Percentiles rank a stretch among this genome's conserved stretches.
phyloP scores from a whole-genome alignment of 2,888 invertebrate species.

The Orchesellides sinensis region DNA sequence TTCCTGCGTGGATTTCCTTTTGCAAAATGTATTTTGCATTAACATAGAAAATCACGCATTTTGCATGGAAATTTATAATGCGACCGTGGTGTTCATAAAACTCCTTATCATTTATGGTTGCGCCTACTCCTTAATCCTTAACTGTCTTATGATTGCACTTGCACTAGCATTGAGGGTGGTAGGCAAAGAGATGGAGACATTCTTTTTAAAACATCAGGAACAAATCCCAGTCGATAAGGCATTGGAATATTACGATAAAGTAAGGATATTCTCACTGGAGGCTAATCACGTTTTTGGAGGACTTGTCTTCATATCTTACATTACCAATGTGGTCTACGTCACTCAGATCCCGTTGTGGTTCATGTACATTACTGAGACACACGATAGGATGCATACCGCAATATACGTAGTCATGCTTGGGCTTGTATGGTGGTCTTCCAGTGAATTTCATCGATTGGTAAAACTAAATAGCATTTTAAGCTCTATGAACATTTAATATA shows the following conservation, averaged over 20 bases:
- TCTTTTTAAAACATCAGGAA: neutral
- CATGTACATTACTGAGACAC: neutral
- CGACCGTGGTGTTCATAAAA: no score
- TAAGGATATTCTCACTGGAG: neutral
- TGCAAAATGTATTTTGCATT: no score
- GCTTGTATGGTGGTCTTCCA: neutral
- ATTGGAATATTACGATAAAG: neutral
- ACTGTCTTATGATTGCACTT: neutral
- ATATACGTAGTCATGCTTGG: neutral
- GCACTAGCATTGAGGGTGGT: neutral
- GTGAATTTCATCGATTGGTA: slow-evolving; percentile 10
- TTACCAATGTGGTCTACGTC: neutral
- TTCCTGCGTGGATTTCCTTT: neutral
- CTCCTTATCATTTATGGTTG: neutral
- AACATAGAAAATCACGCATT: no score
- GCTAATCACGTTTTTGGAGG: neutral
- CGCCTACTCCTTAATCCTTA: neutral
- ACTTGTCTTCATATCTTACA: neutral
- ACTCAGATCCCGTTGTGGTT: slow-evolving; percentile 18
- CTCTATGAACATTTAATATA: neutral
- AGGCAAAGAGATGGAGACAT: neutral
- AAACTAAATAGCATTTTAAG: neutral
- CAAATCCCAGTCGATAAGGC: neutral
- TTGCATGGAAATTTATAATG: no score
- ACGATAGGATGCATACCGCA: neutral